phyloP scores from a whole-genome alignment of 2,888 invertebrate species.

The Shargacucullia verbasci region DNA sequence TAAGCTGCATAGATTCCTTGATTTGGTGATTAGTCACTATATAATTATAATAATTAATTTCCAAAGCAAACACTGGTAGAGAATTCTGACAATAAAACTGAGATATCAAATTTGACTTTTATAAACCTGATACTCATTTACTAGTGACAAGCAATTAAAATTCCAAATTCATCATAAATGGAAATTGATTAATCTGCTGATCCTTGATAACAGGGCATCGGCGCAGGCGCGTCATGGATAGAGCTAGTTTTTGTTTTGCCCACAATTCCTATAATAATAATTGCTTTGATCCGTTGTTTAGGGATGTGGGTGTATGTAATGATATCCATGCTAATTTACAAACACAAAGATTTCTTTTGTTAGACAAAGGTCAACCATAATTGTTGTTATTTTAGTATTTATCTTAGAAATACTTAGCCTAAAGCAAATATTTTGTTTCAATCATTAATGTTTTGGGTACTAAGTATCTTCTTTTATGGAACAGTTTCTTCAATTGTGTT shows the following conservation, averaged over 20 bases:
- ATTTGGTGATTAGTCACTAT: no score
- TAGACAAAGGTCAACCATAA: neutral
- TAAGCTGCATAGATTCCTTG: no score
- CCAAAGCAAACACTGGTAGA: no score
- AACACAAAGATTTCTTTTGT: slow-evolving; percentile 27
- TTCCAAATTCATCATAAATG: slow-evolving; percentile 11
- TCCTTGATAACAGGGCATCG: slow-evolving; percentile 24
- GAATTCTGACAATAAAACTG: slow-evolving; percentile 4
- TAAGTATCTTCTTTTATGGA: no score
- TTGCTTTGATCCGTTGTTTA: slow-evolving; percentile 20
- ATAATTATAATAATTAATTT: no score
- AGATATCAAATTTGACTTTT: slow-evolving; percentile 1
- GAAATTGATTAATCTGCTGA: slow-evolving; percentile 26
- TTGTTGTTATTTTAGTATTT: no score
- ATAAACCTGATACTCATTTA: slow-evolving; percentile 15
- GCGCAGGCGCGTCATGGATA: no score
- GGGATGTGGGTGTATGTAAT: slow-evolving; percentile 9
- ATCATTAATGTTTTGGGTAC: no score
- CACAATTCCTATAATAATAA: slow-evolving; percentile 5
- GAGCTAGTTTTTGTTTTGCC: slow-evolving; percentile 6
- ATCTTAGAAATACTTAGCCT: no score
- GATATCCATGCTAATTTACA: slow-evolving; percentile 9
- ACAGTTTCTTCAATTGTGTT: no score
- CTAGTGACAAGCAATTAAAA: slow-evolving; percentile 17
- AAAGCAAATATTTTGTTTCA: no score